These are phyloP conservation scores for Epistrophe eligans DNA, from an alignment of 2,888 invertebrate species.

Conservation along the genomic window DNA sequence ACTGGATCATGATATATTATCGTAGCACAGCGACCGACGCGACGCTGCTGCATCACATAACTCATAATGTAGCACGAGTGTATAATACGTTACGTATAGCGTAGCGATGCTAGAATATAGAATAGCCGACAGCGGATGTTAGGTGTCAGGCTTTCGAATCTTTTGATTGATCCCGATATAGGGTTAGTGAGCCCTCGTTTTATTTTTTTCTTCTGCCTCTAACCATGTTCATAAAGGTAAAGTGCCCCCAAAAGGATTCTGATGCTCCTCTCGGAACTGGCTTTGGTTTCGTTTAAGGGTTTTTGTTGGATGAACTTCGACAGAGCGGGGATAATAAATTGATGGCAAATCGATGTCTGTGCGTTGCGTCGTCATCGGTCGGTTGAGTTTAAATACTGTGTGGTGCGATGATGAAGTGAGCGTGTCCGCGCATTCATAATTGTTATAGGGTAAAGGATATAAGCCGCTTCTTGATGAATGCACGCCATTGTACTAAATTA, in stretches of 20 bases:
- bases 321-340: constrained; percentile 61
- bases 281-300: constrained; percentile 1
- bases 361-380: neutral
- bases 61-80: constrained; percentile 57
- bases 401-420: constrained; percentile 70
- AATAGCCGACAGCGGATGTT: constrained; percentile 68
- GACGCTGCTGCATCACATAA: constrained; percentile 30
- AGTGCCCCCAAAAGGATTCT: constrained; percentile 53
- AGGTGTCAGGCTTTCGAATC: constrained; percentile 67
- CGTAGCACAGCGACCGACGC: neutral
- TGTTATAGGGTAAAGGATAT: constrained; percentile 16
- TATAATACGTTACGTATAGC: neutral
- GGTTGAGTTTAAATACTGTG: constrained; percentile 4
- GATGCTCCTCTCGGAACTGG: neutral
- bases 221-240: constrained; percentile 30
- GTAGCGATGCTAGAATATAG: constrained; percentile 13
- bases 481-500: constrained; percentile 66
- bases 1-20: constrained; percentile 64
- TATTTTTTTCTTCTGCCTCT: constrained; percentile 1
- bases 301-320: constrained; percentile 7
- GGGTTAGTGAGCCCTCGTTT: constrained; percentile 26
- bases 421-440: constrained; percentile 73
- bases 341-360: constrained; percentile 17
- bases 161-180: constrained; percentile 71
- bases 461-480: constrained; percentile 47